Evolutionary conservation across 2,113 vertebrate species (phyloP).

Genomic region (Fulmarus glacialis): DNA sequence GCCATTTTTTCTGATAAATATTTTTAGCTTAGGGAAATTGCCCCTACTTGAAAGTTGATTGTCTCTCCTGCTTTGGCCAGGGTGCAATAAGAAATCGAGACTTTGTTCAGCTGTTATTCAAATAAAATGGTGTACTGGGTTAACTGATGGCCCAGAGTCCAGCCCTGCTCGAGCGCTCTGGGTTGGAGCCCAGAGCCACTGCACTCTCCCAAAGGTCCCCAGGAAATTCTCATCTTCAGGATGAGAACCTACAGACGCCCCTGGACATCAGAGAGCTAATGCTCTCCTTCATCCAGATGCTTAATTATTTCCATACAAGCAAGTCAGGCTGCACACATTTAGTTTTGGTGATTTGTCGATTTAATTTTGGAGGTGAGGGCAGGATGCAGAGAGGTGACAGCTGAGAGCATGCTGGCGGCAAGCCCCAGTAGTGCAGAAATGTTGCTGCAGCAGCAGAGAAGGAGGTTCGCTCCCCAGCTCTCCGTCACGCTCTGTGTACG

Average conservation of each 20-base stretch:
- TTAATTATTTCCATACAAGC: not conserved
- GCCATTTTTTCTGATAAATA: not conserved
- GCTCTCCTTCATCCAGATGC: not conserved
- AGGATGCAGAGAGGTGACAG: not conserved
- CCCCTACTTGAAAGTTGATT: not conserved
- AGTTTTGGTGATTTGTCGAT: not conserved
- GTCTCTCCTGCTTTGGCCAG: not conserved
- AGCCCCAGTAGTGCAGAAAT: not conserved
- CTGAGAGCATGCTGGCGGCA: not conserved
- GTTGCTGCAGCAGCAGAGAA: not conserved
- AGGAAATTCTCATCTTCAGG: not conserved
- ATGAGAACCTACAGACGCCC: rapidly evolving
- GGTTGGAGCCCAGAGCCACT: not conserved
- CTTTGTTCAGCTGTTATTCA: not conserved
- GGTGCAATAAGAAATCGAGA: not conserved
- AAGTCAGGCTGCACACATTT: not conserved
- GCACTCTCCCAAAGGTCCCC: not conserved
- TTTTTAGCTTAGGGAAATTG: not conserved
- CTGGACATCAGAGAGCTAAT: not conserved
- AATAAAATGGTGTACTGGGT: not conserved
- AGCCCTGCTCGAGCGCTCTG: not conserved
- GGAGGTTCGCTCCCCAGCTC: rapidly evolving
- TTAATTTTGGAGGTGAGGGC: not conserved
- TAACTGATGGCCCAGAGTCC: not conserved
- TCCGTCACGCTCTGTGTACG: rapidly evolving